Evolutionary conservation across 2,113 vertebrate species (phyloP).

Genomic region (Scalopus aquaticus): DNA sequence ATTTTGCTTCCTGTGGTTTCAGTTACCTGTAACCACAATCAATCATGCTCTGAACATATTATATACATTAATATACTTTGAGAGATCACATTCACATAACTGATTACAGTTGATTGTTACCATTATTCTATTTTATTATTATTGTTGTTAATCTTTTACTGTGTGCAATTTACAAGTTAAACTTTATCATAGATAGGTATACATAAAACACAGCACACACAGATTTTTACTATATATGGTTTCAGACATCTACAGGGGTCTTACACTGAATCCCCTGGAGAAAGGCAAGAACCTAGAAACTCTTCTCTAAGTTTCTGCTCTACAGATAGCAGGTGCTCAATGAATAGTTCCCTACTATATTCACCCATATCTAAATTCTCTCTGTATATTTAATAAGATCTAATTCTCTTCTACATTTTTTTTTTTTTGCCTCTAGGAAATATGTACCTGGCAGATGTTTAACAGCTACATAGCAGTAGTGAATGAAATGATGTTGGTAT

Average conservation of each 20-base stretch:
- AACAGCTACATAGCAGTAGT: constrained; percentile 28
- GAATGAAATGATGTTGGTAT: constrained; percentile 60
- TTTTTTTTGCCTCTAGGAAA: constrained; percentile 23
- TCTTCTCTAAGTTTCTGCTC: background rate
- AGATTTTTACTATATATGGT: background rate
- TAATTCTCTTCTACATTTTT: constrained; percentile 8
- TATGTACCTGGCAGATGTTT: constrained; percentile 69
- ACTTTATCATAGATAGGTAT: background rate
- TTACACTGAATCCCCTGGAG: background rate
- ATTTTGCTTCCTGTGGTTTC: background rate
- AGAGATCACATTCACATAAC: background rate
- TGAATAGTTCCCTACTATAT: background rate
- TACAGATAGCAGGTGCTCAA: background rate
- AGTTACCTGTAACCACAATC: background rate
- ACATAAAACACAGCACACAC: background rate
- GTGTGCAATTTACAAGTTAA: background rate
- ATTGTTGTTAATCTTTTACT: background rate
- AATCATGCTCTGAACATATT: background rate
- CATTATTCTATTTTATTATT: background rate
- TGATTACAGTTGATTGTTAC: background rate
- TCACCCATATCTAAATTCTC: background rate
- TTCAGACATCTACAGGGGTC: background rate
- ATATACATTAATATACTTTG: background rate
- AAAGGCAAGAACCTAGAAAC: background rate
- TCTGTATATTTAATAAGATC: constrained; percentile 41